Base-by-base conservation (phyloP, 2,888 invertebrate genomes). In the Anarsia innoxiella region DNA sequence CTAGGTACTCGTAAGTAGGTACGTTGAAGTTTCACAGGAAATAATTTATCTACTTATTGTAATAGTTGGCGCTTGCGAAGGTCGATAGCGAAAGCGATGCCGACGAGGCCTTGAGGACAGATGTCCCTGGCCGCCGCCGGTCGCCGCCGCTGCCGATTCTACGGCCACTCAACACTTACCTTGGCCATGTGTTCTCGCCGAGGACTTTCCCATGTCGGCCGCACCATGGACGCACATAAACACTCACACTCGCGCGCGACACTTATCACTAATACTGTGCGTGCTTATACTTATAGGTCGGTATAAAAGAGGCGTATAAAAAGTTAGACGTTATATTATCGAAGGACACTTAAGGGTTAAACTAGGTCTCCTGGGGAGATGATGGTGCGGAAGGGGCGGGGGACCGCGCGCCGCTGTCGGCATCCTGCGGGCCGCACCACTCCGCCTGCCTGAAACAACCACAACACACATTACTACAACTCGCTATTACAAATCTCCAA, bases 161-260 rank as follows among this genome's bases (percentile, higher is more conserved):
- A n/a, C 37, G 46, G n/a, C 10, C 26, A 39, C 36, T 44, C 39
- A 41, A 39, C 56, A 77, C 85, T 84, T 63, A 85, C 86, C 85
- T 85, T 85, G 84, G 68, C 85, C 84, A 78, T 86, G 83, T 85
- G 85, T 83, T 83, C 82, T 84, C 66, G 80, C 83, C 77, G 86
- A 86, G 80, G 85, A 85, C 73, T 86, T 86, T 84, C 86, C 85
- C 85, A 86, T 86, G 84, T 77, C 85, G 84, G 75, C 76, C 83
- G 79, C 79, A 83, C 80, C 83, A 83, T 83, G 74, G 69, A 79
- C 79, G 72, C 80, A 73, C 78, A 69, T 71, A 69, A 60, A 77
- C 66, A 68, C 72, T 59, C 70, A 69, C 74, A 65, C 77, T 60
- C 67, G 67, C 76, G 66, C 71, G 67, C n/a, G n/a, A 60, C 54